A percentile compares a stretch with the other conserved stretches of the same genome.
phyloP scores from a whole-genome alignment of 2,888 invertebrate genomes.

The Clusia tigrina region DNA sequence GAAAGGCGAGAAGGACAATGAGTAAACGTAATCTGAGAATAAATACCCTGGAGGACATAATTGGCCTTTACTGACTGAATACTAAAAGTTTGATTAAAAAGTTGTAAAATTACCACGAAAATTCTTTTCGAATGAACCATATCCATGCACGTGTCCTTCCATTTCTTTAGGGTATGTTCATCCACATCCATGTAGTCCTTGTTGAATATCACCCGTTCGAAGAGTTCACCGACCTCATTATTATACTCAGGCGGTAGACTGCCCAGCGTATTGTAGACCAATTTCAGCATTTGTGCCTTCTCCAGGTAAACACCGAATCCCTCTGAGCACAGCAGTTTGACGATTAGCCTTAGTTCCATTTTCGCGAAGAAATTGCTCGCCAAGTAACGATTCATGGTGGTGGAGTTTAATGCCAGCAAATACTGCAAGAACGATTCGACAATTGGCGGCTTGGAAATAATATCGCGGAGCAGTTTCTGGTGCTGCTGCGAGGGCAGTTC shows the following conservation, averaged over 20 bases:
- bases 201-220: conserved; percentile 71
- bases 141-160: conserved; percentile 66
- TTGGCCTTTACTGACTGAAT: too few species aligned
- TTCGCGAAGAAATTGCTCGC: conserved; percentile 67
- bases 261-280: conserved; percentile 71
- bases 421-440: conserved; percentile 52
- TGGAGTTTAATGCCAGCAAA: conserved; percentile 33
- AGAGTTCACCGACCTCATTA: conserved; percentile 68
- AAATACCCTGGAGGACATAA: too few species aligned
- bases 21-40: too few species aligned
- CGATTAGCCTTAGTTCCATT: conserved; percentile 68
- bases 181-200: conserved; percentile 68
- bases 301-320: conserved; percentile 47
- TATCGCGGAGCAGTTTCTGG: conserved; percentile 45
- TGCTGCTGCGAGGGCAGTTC: conserved; percentile 40
- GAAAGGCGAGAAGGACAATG: conserved; percentile 37
- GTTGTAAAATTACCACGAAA: conserved; percentile 54
- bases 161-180: conserved; percentile 66
- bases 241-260: conserved; percentile 70
- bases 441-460: conserved; percentile 47
- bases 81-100: too few species aligned
- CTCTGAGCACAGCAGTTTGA: conserved; percentile 53
- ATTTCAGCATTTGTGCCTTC: conserved; percentile 48
- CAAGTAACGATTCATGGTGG: conserved; percentile 36
- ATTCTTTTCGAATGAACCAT: conserved; percentile 65